These are phyloP conservation scores for Athetis lepigone DNA, from an alignment of 2,888 invertebrate species.

Conservation along the genomic window DNA sequence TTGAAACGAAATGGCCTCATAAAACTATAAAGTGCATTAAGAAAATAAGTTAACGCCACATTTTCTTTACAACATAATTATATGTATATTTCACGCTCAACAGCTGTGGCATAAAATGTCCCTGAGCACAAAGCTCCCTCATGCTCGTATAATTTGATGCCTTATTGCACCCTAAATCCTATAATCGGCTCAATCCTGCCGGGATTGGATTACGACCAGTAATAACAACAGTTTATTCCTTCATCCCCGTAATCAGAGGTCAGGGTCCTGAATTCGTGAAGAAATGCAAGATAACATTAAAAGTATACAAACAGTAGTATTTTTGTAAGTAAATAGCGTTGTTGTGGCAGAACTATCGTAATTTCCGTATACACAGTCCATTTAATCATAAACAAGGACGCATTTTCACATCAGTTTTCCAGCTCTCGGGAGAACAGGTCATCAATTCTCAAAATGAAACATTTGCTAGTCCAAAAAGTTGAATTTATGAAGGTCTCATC, in stretches of 20 bases:
- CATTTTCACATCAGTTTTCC: slow-evolving; percentile 37
- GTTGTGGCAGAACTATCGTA: slow-evolving; percentile 32
- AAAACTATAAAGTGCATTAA: slow-evolving; percentile 19
- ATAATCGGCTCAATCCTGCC: slow-evolving; percentile 37
- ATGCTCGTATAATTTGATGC: slow-evolving; percentile 36
- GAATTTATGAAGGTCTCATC: slow-evolving; percentile 49
- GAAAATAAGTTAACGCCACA: slow-evolving; percentile 17
- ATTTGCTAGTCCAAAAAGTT: slow-evolving; percentile 50
- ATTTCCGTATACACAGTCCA: slow-evolving; percentile 45
- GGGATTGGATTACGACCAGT: slow-evolving; percentile 29
- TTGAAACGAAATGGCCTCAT: slow-evolving; percentile 10
- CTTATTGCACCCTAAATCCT: slow-evolving; percentile 42
- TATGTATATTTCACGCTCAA: slow-evolving; percentile 20
- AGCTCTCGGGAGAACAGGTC: slow-evolving; percentile 29
- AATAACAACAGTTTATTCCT: slow-evolving; percentile 36
- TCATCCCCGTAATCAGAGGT: slow-evolving; percentile 17
- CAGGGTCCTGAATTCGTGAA: slow-evolving; percentile 30
- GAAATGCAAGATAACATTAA: slow-evolving; percentile 29
- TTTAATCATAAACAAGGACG: slow-evolving; percentile 48
- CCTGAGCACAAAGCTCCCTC: slow-evolving; percentile 15
- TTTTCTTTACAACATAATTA: slow-evolving; percentile 8
- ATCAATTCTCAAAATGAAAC: slow-evolving; percentile 57
- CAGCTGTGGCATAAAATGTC: slow-evolving; percentile 31
- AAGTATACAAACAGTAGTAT: slow-evolving; percentile 23
- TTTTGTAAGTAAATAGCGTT: slow-evolving; percentile 28